Evolutionary conservation across 2,888 invertebrate genomes (phyloP).

Genomic region (Tetragonisca angustula): DNA sequence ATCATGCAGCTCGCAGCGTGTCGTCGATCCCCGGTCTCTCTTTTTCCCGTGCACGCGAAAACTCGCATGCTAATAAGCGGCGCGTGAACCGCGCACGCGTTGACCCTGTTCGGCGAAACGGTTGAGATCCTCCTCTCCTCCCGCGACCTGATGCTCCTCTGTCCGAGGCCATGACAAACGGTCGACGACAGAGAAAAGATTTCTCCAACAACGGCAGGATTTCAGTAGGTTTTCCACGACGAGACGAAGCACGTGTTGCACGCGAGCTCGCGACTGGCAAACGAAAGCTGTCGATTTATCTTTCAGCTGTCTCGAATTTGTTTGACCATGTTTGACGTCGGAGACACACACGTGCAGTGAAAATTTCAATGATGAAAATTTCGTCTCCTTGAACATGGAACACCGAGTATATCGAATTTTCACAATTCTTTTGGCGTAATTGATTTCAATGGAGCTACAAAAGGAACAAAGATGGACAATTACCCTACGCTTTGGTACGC

Average conservation of each 20-base stretch:
- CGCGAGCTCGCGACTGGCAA: neutral
- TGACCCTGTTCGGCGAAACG: slow-evolving; percentile 44
- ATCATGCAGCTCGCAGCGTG: slow-evolving; percentile 33
- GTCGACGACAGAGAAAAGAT: slow-evolving; percentile 19
- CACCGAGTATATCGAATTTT: too few species aligned
- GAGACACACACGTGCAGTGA: too few species aligned
- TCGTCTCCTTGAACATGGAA: too few species aligned
- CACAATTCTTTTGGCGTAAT: too few species aligned
- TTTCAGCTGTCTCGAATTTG: neutral
- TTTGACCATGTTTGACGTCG: too few species aligned
- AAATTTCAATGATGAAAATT: too few species aligned
- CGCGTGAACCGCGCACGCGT: slow-evolving; percentile 4
- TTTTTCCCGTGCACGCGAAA: neutral
- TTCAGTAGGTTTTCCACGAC: slow-evolving; percentile 1
- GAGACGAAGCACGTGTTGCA: slow-evolving; percentile 15
- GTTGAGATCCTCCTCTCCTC: slow-evolving; percentile 1
- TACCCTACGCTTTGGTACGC: too few species aligned
- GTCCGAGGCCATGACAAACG: slow-evolving; percentile 38
- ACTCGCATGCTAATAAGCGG: slow-evolving; percentile 1
- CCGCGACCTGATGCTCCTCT: neutral
- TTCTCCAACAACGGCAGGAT: slow-evolving; percentile 31
- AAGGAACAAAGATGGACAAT: too few species aligned
- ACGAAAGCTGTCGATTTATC: neutral
- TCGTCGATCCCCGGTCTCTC: slow-evolving; percentile 24
- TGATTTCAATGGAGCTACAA: too few species aligned